Evolutionary conservation across 2,888 invertebrate species (phyloP).

Genomic region (Orthosia incerta): DNA sequence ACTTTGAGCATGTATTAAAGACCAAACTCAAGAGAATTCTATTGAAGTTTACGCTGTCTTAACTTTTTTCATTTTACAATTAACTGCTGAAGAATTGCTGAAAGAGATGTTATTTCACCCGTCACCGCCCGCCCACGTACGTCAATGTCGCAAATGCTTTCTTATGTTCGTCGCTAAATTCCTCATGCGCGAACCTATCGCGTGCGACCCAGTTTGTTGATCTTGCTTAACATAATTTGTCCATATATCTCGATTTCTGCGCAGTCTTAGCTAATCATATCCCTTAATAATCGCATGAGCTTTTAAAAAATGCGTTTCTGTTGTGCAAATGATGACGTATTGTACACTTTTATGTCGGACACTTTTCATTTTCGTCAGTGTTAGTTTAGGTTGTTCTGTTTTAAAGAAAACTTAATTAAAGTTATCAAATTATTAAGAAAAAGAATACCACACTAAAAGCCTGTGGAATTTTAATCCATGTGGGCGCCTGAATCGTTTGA

Average conservation of each 20-base stretch:
- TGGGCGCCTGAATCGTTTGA: conserved; percentile 44
- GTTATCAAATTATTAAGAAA: conserved; percentile 15
- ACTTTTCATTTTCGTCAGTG: neutral
- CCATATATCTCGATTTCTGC: conserved; percentile 27
- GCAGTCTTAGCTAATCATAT: conserved; percentile 28
- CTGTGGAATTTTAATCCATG: conserved; percentile 25
- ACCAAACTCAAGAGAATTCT: conserved; percentile 22
- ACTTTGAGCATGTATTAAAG: neutral
- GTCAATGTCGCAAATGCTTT: conserved; percentile 82
- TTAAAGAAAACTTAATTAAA: neutral
- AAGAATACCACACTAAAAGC: conserved; percentile 7
- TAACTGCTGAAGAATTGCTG: conserved; percentile 44
- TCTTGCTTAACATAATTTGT: conserved; percentile 56
- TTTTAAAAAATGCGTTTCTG: conserved; percentile 7
- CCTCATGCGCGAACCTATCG: conserved; percentile 70
- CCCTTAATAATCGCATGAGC: conserved; percentile 1
- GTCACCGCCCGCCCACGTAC: conserved; percentile 79
- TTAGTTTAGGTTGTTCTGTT: neutral
- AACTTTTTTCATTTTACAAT: conserved; percentile 44
- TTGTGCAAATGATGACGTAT: neutral
- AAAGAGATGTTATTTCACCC: conserved; percentile 68
- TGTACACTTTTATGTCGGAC: neutral
- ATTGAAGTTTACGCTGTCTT: conserved; percentile 27
- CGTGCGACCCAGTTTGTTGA: conserved; percentile 77
- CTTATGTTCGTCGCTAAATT: conserved; percentile 76